These are phyloP conservation scores for Eueremaeus valkanovi DNA, from an alignment of 2,888 invertebrate species.

Conservation along the genomic window DNA sequence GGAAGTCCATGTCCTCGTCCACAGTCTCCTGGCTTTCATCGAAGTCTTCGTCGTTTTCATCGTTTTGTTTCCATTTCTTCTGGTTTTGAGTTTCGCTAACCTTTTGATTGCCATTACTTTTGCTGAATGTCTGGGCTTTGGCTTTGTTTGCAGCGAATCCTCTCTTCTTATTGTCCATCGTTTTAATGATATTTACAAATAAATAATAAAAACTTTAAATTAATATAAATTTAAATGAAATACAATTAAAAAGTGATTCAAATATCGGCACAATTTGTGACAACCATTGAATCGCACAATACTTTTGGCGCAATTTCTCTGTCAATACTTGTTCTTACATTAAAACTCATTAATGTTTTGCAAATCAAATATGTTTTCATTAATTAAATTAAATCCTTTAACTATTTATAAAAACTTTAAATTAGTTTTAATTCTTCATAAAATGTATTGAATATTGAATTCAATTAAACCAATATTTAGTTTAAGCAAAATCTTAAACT, in stretches of 20 bases:
- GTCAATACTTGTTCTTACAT: neutral
- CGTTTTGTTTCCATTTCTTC: neutral
- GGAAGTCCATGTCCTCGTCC: conserved; percentile 22
- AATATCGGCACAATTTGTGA: neutral
- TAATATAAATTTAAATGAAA: neutral
- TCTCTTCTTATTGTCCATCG: conserved; percentile 15
- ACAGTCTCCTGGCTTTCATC: conserved; percentile 22
- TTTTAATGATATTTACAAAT: neutral
- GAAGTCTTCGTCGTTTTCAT: conserved; percentile 27
- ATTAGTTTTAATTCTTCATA: neutral
- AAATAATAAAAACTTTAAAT: neutral
- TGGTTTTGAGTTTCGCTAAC: neutral
- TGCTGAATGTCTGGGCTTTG: neutral
- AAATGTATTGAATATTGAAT: neutral
- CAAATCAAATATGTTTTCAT: too few relatives aligned
- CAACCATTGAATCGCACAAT: neutral
- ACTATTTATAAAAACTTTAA: neutral
- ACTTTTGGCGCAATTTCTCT: conserved; percentile 29
- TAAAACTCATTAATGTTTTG: too few relatives aligned
- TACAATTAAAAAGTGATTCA: neutral
- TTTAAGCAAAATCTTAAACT: too few relatives aligned
- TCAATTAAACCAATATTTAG: neutral
- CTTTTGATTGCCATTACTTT: neutral
- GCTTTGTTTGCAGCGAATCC: conserved; percentile 12
- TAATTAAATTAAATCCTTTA: too few relatives aligned